Percentiles rank a stretch among this genome's conserved stretches.
Evolutionary conservation across 1,140 invertebrate species (phyloP).

Genomic region (Aphidius ervi): DNA sequence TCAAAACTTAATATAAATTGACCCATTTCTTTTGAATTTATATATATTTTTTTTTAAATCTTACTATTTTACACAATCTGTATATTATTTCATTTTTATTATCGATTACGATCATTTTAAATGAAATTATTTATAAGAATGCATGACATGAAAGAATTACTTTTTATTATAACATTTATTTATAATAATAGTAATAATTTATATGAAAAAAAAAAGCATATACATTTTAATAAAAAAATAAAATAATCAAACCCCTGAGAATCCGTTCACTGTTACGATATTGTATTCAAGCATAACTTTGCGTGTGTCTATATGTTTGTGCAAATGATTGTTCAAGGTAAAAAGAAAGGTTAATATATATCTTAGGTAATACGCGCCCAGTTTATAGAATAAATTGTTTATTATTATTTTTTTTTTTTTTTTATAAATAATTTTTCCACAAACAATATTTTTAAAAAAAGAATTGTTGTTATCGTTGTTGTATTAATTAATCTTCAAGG

Average conservation of each 20-base stretch:
- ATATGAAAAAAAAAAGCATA: constrained; percentile 2
- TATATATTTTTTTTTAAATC: neutral
- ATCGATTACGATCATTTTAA: neutral
- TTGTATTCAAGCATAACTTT: constrained; percentile 10
- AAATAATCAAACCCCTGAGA: constrained; percentile 11
- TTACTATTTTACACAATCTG: neutral
- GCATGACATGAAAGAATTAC: too few relatives aligned
- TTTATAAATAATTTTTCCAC: too few relatives aligned
- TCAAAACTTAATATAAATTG: neutral
- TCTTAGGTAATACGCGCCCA: constrained; percentile 21
- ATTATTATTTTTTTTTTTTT: too few relatives aligned
- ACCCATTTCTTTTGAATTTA: neutral
- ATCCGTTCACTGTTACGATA: constrained; percentile 16
- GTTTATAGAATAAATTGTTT: neutral
- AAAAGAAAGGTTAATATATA: constrained; percentile 26
- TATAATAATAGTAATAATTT: neutral
- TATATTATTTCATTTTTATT: too few relatives aligned
- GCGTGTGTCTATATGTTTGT: constrained; percentile 2
- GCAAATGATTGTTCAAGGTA: constrained; percentile 18
- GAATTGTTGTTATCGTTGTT: too few relatives aligned
- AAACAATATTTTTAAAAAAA: too few relatives aligned
- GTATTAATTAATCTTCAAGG: too few relatives aligned
- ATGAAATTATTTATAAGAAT: neutral
- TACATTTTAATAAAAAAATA: neutral
- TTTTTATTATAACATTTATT: too few relatives aligned